Evolutionary conservation across 1,140 invertebrate genomes (phyloP).

Genomic region (Varroa destructor): DNA sequence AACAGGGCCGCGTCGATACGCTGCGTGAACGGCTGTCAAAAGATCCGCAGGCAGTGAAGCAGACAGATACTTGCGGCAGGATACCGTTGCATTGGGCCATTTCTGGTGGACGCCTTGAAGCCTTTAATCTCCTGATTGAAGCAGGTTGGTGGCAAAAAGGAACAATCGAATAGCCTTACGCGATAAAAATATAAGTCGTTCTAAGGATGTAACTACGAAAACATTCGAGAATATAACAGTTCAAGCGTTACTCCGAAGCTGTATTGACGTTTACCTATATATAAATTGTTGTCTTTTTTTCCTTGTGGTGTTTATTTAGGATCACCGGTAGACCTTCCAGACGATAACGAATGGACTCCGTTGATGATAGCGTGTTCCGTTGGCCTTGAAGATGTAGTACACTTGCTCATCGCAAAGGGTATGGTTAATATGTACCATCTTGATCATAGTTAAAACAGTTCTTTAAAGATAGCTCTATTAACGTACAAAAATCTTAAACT

Average conservation of each 20-base stretch:
- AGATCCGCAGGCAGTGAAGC: no score
- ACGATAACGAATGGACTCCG: background rate
- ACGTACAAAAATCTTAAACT: no score
- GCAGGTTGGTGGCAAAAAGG: background rate
- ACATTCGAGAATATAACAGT: background rate
- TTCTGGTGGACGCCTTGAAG: background rate
- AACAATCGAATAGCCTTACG: background rate
- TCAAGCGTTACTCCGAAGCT: background rate
- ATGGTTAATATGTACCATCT: no score
- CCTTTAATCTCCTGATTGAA: slow-evolving; percentile 16
- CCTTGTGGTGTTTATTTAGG: no score
- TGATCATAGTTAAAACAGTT: no score
- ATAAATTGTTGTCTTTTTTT: background rate
- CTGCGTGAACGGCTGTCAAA: no score
- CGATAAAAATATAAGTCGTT: background rate
- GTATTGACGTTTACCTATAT: background rate
- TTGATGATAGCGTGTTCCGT: slow-evolving; percentile 23
- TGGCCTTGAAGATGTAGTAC: slow-evolving; percentile 11
- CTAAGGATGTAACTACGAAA: background rate
- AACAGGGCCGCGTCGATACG: no score
- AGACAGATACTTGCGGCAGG: background rate
- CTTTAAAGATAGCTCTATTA: no score
- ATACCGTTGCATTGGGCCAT: slow-evolving; percentile 18
- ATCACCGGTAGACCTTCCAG: background rate
- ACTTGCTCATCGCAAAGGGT: slow-evolving; percentile 12